phyloP scores from a whole-genome alignment of 2,888 invertebrate genomes.

The Xanthorhoe designata region DNA sequence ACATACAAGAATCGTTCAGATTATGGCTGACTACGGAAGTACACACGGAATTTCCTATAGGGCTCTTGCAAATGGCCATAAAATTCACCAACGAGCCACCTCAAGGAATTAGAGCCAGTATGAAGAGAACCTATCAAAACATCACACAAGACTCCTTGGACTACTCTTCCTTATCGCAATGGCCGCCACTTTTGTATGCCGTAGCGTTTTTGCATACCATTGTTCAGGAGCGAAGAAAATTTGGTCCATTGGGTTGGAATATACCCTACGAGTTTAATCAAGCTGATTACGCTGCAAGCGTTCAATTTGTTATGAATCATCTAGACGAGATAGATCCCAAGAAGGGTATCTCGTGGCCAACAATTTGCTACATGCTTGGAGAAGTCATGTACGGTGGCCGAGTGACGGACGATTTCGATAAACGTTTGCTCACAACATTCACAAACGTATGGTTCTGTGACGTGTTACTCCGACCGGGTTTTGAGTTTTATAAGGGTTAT shows the following conservation, averaged over 20 bases:
- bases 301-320: slow-evolving; percentile 98
- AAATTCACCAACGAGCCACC: slow-evolving; percentile 99
- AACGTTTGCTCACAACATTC: slow-evolving; percentile 95
- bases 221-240: slow-evolving; percentile 97
- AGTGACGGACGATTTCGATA: slow-evolving; percentile 99
- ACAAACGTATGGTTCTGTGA: slow-evolving; percentile 98
- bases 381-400: slow-evolving; percentile 95
- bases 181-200: slow-evolving; percentile 97
- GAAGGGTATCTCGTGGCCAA: slow-evolving; percentile 98
- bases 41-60: slow-evolving; percentile 97
- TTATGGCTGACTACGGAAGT: slow-evolving; percentile 98
- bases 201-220: slow-evolving; percentile 98
- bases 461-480: slow-evolving; percentile 92
- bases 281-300: slow-evolving; percentile 97
- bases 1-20: slow-evolving; percentile 92
- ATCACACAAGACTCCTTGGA: slow-evolving; percentile 96
- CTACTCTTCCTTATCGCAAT: slow-evolving; percentile 95
- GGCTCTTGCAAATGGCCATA: slow-evolving; percentile 94
- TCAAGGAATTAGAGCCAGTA: slow-evolving; percentile 95
- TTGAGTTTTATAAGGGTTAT: slow-evolving; percentile 97
- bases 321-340: slow-evolving; percentile 98
- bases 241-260: slow-evolving; percentile 98
- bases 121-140: slow-evolving; percentile 96
- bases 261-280: slow-evolving; percentile 98
- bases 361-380: slow-evolving; percentile 98